These are phyloP conservation scores for Arctocebus calabarensis DNA, from an alignment of 2,797 vertebrate species.

Conservation along the genomic window DNA sequence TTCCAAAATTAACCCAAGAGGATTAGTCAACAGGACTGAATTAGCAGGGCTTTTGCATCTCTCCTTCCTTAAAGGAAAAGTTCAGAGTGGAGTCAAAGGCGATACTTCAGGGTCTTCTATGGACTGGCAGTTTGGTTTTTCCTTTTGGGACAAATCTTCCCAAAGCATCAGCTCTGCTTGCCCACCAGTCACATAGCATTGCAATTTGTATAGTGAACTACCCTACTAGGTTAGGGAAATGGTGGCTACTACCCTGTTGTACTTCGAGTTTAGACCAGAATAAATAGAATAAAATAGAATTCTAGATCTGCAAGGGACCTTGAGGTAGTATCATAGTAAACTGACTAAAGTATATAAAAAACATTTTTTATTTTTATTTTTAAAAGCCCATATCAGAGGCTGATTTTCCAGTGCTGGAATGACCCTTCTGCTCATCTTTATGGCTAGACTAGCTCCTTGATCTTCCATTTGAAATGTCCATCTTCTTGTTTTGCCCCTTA, in stretches of 20 bases:
- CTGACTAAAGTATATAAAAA: constrained; percentile 23
- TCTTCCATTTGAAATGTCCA: neutral
- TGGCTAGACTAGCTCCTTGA: constrained; percentile 21
- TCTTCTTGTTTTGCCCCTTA: constrained; percentile 9
- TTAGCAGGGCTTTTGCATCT: constrained; percentile 55
- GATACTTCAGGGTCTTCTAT: neutral
- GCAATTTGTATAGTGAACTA: neutral
- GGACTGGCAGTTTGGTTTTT: neutral
- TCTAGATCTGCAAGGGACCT: neutral
- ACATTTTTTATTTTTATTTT: neutral
- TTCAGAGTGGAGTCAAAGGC: constrained; percentile 50
- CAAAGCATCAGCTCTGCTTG: neutral
- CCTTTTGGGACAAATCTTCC: neutral
- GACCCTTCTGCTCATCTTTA: neutral
- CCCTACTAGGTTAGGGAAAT: neutral
- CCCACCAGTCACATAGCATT: neutral
- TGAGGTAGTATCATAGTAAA: neutral
- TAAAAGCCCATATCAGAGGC: neutral
- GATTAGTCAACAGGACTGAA: constrained; percentile 72
- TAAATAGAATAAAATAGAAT: neutral
- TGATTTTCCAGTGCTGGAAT: neutral
- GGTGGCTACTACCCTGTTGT: neutral
- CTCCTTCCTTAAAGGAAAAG: constrained; percentile 59
- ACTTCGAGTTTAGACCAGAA: constrained; percentile 33
- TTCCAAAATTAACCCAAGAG: constrained; percentile 73